A percentile compares a stretch with the other conserved stretches of the same genome.
phyloP scores from a whole-genome alignment of 2,797 vertebrate genomes.

The Cygnus olor region DNA sequence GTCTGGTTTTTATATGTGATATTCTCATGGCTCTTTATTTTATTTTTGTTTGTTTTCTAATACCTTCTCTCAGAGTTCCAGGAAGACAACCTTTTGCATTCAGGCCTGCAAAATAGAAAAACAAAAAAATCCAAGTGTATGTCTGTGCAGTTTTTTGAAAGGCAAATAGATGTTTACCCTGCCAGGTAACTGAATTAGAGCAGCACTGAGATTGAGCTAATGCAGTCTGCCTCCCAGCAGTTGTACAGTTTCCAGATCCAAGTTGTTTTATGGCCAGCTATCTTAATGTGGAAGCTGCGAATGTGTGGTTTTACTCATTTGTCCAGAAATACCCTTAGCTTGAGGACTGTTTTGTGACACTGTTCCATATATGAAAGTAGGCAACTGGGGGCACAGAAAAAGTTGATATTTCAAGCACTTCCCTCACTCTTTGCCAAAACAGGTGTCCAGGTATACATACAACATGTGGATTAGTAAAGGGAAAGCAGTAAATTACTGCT shows the following conservation, averaged over 20 bases:
- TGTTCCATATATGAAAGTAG: not conserved
- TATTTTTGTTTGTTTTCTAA: not conserved
- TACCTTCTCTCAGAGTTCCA: not conserved
- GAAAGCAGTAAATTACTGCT: not conserved
- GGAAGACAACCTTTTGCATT: not conserved
- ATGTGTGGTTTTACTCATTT: not conserved
- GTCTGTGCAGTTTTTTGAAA: not conserved
- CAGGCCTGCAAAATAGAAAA: not conserved
- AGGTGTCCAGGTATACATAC: not conserved
- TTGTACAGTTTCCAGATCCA: not conserved
- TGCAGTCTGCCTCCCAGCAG: not conserved
- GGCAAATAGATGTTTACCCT: not conserved
- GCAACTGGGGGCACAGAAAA: not conserved
- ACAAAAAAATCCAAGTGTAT: fast-evolving
- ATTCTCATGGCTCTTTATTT: not conserved
- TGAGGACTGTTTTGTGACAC: not conserved
- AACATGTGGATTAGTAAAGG: not conserved
- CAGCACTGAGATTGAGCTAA: not conserved
- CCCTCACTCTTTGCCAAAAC: not conserved
- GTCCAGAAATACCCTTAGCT: not conserved
- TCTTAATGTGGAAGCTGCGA: not conserved
- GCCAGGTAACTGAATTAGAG: not conserved
- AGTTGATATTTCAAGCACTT: not conserved
- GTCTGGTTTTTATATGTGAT: not conserved
- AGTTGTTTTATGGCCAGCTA: not conserved